A percentile compares a stretch with the other conserved stretches of the same genome.
Evolutionary conservation across 1,140 invertebrate species (phyloP).

Genomic region (Drosophila quadrilineata): DNA sequence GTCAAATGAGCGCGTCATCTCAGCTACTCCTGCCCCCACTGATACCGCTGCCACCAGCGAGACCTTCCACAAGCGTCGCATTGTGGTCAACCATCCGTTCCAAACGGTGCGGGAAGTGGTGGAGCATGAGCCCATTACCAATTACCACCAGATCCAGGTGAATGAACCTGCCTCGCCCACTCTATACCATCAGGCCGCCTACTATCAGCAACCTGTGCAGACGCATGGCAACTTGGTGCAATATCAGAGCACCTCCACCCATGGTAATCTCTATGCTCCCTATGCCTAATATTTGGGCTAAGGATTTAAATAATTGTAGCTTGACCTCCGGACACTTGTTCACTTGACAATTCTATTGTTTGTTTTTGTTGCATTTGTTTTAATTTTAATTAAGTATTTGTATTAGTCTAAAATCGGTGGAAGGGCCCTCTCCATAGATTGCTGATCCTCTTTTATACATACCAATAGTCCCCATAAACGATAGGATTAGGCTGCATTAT

Average conservation of each 20-base stretch:
- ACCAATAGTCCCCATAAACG: background rate
- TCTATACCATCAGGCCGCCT: conserved; percentile 66
- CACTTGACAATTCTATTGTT: conserved; percentile 21
- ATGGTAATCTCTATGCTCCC: conserved; percentile 50
- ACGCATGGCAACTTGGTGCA: conserved; percentile 70
- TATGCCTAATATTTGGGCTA: conserved; percentile 23
- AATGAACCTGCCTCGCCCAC: conserved; percentile 76
- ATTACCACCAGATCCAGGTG: conserved; percentile 82
- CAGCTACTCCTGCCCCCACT: conserved; percentile 83
- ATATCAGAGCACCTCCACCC: conserved; percentile 44
- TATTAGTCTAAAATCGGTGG: conserved; percentile 41
- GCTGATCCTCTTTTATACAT: conserved; percentile 38
- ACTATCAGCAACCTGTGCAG: conserved; percentile 59
- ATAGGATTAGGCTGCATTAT: conserved; percentile 44
- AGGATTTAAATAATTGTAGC: background rate
- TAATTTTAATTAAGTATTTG: conserved; percentile 28
- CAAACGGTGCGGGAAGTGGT: conserved; percentile 85
- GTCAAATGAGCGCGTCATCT: conserved; percentile 82
- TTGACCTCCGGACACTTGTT: conserved; percentile 17
- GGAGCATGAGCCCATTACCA: conserved; percentile 84
- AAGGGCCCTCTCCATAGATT: conserved; percentile 62
- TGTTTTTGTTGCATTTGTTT: conserved; percentile 40
- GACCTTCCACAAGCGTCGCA: conserved; percentile 84
- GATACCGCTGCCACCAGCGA: conserved; percentile 82
- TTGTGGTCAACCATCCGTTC: conserved; percentile 85